These are phyloP conservation scores for Rutpela maculata DNA, from an alignment of 2,888 invertebrate genomes.

Conservation along the genomic window DNA sequence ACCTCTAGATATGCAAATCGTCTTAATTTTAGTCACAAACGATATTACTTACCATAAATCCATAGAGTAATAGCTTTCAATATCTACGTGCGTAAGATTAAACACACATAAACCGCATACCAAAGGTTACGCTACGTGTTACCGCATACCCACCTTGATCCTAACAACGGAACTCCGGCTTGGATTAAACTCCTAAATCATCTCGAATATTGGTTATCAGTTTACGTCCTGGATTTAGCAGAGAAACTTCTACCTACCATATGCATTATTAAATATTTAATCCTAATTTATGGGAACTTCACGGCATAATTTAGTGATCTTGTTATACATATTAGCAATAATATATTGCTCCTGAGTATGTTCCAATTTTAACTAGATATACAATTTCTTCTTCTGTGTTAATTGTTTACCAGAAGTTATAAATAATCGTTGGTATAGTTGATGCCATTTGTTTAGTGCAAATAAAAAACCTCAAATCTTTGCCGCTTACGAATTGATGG, in stretches of 20 bases:
- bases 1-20: background rate
- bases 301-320: background rate
- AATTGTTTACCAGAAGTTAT: too few species aligned
- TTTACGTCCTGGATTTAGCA: conserved; percentile 11
- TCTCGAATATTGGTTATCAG: conserved; percentile 38
- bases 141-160: conserved; percentile 19
- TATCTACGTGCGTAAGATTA: conserved; percentile 35
- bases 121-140: conserved; percentile 28
- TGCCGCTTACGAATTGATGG: too few species aligned
- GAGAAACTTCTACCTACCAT: conserved; percentile 25
- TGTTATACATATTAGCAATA: background rate
- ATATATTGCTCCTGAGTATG: background rate
- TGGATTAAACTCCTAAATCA: conserved; percentile 31
- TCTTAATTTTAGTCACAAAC: conserved; percentile 11
- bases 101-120: conserved; percentile 28
- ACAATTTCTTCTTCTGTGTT: too few species aligned
- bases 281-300: conserved; percentile 23
- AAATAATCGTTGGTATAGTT: too few species aligned
- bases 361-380: too few species aligned
- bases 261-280: conserved; percentile 26
- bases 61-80: conserved; percentile 28
- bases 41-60: conserved; percentile 26
- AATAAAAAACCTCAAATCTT: too few species aligned
- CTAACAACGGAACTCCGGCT: conserved; percentile 28
- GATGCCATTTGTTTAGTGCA: too few species aligned